phyloP scores from a whole-genome alignment of 1,140 invertebrate genomes.

The Ceratosolen solmsi region DNA sequence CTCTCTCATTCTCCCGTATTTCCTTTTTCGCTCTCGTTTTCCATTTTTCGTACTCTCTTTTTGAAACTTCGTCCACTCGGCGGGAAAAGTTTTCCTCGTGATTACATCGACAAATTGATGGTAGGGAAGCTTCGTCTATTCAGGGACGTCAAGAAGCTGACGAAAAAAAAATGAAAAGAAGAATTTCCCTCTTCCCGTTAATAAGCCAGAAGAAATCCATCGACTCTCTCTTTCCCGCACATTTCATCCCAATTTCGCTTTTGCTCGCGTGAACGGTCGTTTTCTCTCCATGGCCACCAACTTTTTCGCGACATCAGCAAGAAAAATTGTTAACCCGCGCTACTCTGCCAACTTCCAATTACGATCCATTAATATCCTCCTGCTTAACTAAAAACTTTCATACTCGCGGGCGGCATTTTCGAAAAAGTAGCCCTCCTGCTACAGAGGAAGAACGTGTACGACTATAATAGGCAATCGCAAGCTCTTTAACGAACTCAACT shows the following conservation, averaged over 20 bases:
- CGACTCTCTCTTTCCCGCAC: neutral
- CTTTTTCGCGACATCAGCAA: slow-evolving; percentile 42
- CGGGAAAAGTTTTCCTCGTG: slow-evolving; percentile 31
- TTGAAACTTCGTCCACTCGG: slow-evolving; percentile 15
- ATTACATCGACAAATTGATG: slow-evolving; percentile 47
- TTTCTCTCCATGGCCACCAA: neutral
- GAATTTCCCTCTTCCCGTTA: slow-evolving; percentile 31
- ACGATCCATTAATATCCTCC: slow-evolving; percentile 38
- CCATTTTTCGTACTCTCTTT: neutral
- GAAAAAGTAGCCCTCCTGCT: neutral
- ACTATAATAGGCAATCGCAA: slow-evolving; percentile 42
- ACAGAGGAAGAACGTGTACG: neutral
- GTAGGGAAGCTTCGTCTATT: slow-evolving; percentile 1
- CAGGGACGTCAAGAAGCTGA: neutral
- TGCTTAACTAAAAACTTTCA: slow-evolving; percentile 39
- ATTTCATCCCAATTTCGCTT: neutral
- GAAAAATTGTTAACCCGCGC: slow-evolving; percentile 43
- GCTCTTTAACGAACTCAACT: slow-evolving; percentile 43
- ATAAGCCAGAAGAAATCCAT: slow-evolving; percentile 40
- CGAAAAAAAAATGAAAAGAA: slow-evolving; percentile 11
- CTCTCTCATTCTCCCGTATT: too few species aligned
- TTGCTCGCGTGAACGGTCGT: neutral
- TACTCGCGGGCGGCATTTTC: neutral
- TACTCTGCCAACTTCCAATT: slow-evolving; percentile 27
- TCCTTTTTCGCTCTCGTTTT: neutral